These are phyloP conservation scores for Acheta domesticus DNA, from an alignment of 2,888 invertebrate species.

Conservation along the genomic window DNA sequence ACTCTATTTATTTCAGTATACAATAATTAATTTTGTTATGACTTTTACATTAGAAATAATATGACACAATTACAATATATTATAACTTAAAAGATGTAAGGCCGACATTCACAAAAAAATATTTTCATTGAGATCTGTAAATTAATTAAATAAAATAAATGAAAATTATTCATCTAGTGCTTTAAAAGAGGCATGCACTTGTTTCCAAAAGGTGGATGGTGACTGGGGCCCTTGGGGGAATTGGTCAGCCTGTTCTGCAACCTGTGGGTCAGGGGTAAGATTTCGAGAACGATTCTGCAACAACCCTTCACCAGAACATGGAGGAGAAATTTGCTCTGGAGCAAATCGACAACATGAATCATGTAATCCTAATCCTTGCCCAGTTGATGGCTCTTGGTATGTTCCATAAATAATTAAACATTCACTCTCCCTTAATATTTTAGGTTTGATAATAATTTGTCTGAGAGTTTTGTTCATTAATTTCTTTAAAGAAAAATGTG, in stretches of 20 bases:
- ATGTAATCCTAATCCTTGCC: not conserved
- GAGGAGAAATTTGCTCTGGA: not conserved
- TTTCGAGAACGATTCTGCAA: not conserved
- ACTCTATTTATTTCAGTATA: no score
- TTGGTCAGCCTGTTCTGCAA: not conserved
- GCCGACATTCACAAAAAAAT: no score
- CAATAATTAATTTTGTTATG: no score
- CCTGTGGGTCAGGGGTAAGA: not conserved
- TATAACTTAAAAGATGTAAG: no score
- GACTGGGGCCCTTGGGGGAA: not conserved
- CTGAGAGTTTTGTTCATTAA: no score
- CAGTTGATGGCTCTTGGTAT: not conserved
- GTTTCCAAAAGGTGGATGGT: not conserved
- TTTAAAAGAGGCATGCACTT: no score
- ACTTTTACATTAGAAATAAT: no score
- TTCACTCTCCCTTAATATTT: not conserved
- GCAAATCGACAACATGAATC: constrained; percentile 2
- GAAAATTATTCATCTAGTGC: no score
- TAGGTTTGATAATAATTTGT: not conserved
- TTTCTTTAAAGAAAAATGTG: no score
- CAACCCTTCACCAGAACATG: not conserved
- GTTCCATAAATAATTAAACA: not conserved
- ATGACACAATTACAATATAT: no score
- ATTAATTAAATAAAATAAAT: no score
- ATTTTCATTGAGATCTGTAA: no score